Evolutionary conservation across 2,888 invertebrate species (phyloP), one percentile per base, ranked within the genome.

Genomic region (Diogma glabrata): DNA sequence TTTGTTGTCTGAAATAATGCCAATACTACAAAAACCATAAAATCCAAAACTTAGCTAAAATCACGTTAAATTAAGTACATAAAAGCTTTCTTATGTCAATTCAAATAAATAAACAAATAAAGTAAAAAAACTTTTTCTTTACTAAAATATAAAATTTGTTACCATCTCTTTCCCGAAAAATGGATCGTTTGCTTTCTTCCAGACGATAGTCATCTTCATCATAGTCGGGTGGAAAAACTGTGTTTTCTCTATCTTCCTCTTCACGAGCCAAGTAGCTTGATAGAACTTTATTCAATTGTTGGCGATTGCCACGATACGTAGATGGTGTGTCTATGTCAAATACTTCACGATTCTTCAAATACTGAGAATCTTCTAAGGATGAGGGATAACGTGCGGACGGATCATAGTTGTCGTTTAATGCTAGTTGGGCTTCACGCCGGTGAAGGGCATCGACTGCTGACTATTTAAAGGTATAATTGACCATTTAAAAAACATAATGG

Each of bases 361-460:
- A 46, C 16, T 46, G 16, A 24, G 23, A 16, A 9, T 46, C 46
- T 4, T 24, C 24, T 24, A 24, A 8, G 16, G 16, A 24, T 16
- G 24, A 46, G 16, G 46, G 4, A 46, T 46, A 46, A 22, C 43
- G 20, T 43, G 43, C 22, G 43, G 43, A 43, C 43, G 43, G 43
- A 43, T 43, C 23, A 22, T 43, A 52, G 17, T 50, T 48, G 53
- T 57, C 58, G 33, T 57, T 57, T 52, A 60, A 53, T 48, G 59
- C 59, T 55, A 60, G 54, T 57, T 60, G 59, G 48, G 56, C 54
- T 57, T 70, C 69, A 9, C 67, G 65, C 45, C 67, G 64, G 55
- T 67, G 68, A 52, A 70, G 57, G 51, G 69, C 69, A 57, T 70
- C 69, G 36, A 70, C 68, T 4, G 70, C 70, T 20, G 66, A 66